These are phyloP conservation scores for Chironomus riparius DNA, from an alignment of 2,888 invertebrate genomes.

Conservation along the genomic window DNA sequence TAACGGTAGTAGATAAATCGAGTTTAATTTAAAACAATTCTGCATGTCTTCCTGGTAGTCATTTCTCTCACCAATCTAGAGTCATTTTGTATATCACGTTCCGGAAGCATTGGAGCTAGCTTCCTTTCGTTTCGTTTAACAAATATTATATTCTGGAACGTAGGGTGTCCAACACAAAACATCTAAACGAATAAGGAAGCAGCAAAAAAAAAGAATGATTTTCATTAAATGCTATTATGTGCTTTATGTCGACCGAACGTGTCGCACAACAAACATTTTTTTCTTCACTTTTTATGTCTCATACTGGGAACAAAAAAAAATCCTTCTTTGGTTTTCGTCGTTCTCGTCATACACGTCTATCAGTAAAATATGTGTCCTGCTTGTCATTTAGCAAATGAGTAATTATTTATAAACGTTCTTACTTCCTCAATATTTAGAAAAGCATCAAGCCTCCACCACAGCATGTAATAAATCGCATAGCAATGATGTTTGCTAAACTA, in stretches of 20 bases:
- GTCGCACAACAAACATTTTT: constrained; percentile 7
- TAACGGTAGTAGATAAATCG: constrained; percentile 11
- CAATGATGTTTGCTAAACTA: constrained; percentile 67
- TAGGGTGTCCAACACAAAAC: background rate
- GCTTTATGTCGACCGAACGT: constrained; percentile 8
- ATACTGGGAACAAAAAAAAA: background rate
- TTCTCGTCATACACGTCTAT: background rate
- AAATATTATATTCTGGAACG: too few relatives aligned
- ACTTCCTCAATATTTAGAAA: constrained; percentile 43
- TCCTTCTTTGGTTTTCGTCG: background rate
- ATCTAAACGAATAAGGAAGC: background rate
- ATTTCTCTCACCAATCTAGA: background rate
- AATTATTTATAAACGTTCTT: constrained; percentile 21
- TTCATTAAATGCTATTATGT: constrained; percentile 22
- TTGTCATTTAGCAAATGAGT: constrained; percentile 19
- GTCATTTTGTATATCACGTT: background rate
- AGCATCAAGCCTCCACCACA: constrained; percentile 69
- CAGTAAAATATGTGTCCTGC: constrained; percentile 2
- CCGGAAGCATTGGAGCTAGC: background rate
- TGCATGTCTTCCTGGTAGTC: constrained; percentile 4
- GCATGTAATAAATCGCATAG: constrained; percentile 64
- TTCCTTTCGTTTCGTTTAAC: background rate
- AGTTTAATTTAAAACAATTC: constrained; percentile 13
- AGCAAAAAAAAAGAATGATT: background rate
- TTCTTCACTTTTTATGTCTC: background rate